A percentile compares a stretch with the other conserved stretches of the same genome.
These are phyloP conservation scores for Chelidonichthys spinosus DNA, from an alignment of 2,797 vertebrate species.

Conservation along the genomic window DNA sequence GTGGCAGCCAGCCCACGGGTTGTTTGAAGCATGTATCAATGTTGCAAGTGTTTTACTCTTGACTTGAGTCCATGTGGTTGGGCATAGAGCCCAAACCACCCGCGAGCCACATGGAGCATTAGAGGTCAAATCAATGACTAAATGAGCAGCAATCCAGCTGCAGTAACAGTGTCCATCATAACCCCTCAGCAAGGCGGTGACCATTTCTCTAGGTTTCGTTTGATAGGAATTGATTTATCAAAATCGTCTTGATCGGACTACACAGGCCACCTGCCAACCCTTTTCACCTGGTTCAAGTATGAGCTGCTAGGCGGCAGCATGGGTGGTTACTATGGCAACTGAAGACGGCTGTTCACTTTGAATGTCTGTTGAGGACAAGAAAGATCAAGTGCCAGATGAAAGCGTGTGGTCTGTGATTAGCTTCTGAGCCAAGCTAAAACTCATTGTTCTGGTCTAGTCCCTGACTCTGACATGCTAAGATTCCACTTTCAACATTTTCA, in stretches of 20 bases:
- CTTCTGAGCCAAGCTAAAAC: conserved; percentile 17
- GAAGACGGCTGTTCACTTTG: conserved; percentile 41
- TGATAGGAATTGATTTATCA: conserved; percentile 18
- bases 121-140: conserved; percentile 43
- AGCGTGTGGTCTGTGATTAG: conserved; percentile 15
- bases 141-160: conserved; percentile 24
- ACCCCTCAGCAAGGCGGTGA: conserved; percentile 6
- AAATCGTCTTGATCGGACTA: conserved; percentile 32
- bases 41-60: conserved; percentile 56
- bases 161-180: conserved; percentile 1
- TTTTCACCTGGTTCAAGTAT: conserved; percentile 59
- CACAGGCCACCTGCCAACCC: conserved; percentile 45
- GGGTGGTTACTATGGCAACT: conserved; percentile 54
- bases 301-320: conserved; percentile 54
- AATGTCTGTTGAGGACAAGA: conserved; percentile 23
- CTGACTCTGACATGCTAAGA: not conserved
- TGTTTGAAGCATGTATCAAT: conserved; percentile 48
- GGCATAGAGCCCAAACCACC: conserved; percentile 40
- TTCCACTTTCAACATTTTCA: conserved; percentile 8
- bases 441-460: not conserved
- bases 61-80: conserved; percentile 56
- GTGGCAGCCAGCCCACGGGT: conserved; percentile 45
- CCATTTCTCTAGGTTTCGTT: conserved; percentile 9
- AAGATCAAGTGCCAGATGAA: conserved; percentile 25
- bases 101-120: conserved; percentile 21